phyloP scores from a whole-genome alignment of 2,888 invertebrate species.

The Ormyrus rosae region DNA sequence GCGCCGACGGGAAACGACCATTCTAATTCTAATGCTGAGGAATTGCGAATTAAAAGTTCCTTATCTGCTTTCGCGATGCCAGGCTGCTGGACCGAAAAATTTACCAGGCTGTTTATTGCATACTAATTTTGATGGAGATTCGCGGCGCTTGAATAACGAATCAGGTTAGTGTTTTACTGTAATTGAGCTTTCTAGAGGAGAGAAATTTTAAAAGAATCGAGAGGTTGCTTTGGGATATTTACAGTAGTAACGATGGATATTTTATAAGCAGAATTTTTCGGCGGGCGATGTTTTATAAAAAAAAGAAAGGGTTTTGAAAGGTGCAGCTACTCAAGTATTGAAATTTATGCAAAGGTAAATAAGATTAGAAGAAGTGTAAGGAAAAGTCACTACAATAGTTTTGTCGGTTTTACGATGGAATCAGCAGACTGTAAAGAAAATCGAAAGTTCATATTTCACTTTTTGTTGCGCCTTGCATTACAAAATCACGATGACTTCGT shows the following conservation, averaged over 20 bases:
- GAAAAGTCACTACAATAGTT: constrained; percentile 16
- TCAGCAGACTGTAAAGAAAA: constrained; percentile 47
- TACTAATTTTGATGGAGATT: too few relatives aligned
- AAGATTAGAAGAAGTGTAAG: constrained; percentile 28
- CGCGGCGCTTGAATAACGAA: too few relatives aligned
- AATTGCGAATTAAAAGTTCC: constrained; percentile 52
- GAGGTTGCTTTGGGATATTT: too few relatives aligned
- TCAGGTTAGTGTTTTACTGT: too few relatives aligned
- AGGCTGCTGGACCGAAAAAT: not conserved
- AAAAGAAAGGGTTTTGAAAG: too few relatives aligned
- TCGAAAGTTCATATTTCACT: constrained; percentile 53
- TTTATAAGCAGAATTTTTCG: not conserved
- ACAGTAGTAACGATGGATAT: not conserved
- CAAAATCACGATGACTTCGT: constrained; percentile 54
- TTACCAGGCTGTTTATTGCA: not conserved
- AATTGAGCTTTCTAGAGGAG: too few relatives aligned
- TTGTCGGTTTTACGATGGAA: constrained; percentile 35
- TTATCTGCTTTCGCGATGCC: constrained; percentile 16
- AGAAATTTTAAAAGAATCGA: too few relatives aligned
- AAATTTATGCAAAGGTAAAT: constrained; percentile 1
- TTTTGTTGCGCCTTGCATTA: constrained; percentile 40
- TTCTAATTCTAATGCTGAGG: constrained; percentile 53
- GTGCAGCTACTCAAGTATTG: too few relatives aligned
- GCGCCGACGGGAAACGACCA: constrained; percentile 15
- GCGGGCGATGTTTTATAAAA: too few relatives aligned